Conservation (phyloP, 2,113 vertebrate species). For the Burhinus bistriatus region DNA sequence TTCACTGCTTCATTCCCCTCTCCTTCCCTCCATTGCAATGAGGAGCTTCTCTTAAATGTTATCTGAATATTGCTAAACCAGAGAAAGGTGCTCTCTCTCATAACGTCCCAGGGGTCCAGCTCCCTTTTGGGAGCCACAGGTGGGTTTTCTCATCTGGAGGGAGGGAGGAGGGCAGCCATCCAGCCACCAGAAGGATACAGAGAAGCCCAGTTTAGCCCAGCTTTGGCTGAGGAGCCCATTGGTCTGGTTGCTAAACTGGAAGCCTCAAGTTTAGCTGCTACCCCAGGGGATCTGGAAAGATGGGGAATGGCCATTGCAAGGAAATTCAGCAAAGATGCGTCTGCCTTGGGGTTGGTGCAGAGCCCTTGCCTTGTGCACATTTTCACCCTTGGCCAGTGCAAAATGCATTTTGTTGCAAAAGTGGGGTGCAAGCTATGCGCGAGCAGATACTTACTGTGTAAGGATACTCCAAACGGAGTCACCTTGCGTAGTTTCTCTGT, state of each 20-base stretch:
- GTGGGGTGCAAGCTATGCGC: not conserved
- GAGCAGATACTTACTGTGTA: not conserved
- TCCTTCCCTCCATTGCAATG: not conserved
- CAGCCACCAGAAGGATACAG: not conserved
- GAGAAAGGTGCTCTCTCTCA: not conserved
- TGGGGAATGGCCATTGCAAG: rapidly evolving
- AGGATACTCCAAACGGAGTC: not conserved
- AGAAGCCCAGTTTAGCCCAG: not conserved
- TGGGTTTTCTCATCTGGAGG: not conserved
- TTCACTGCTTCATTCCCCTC: not conserved
- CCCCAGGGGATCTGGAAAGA: not conserved
- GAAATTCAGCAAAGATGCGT: not conserved
- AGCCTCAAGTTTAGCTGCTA: not conserved
- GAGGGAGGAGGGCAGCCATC: not conserved
- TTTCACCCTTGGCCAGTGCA: not conserved
- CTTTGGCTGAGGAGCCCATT: not conserved
- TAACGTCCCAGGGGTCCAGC: not conserved
- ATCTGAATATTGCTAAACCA: not conserved
- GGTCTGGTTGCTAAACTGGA: not conserved
- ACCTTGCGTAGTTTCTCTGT: not conserved
- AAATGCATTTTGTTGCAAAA: not conserved
- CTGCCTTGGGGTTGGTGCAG: not conserved
- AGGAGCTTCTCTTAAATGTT: not conserved
- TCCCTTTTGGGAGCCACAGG: not conserved
- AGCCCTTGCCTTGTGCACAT: not conserved